Base-by-base conservation (phyloP, 2,113 vertebrate species). In the Solenodon paradoxus region DNA sequence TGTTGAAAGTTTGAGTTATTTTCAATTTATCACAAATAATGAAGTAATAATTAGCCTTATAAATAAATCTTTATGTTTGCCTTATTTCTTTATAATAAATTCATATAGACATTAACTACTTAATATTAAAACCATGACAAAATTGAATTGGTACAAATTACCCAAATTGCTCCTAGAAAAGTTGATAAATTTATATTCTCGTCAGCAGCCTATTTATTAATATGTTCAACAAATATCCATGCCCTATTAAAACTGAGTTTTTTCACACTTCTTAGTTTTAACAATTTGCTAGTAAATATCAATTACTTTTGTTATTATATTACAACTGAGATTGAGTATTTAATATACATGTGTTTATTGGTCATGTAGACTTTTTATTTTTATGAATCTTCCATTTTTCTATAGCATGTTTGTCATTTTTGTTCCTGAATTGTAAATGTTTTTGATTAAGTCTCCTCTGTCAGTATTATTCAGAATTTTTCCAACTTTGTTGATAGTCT, bases 251-350 rank as follows among this genome's bases (percentile, higher is more conserved):
- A 95, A 75, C 26, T 35, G 38, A 59, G 22, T 78, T 20, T 91
- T 89, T 92, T 89, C 47, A 85, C 72, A 92, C 81, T 92, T 77
- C 71, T 80, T 66, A n/a, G 15, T 35, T 87, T 84, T 87, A 63
- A 28, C 30, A 71, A 3, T 20, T 64, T 80, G 3, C 24, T 74
- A 59, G 16, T 40, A 82, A 82, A 93, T 72, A 87, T 42, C 19
- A 53, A 49, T 88, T 80, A 85, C 49, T 95, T 89, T 71, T 90
- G 93, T 96, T 16, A 66, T 86, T 89, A 94, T 92, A 66, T 83
- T 80, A 84, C 5, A 90, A 8, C 30, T 80, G 63, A 90, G 38
- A 69, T 7, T 12, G 22, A 83, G 3, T 11, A 75, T 84, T 96
- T 83, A n/a, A n/a, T n/a, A n/a, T n/a, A n/a, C 17, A 26, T 9